These are phyloP conservation scores for Sorex araneus DNA, from an alignment of 2,113 vertebrate genomes.

Conservation along the genomic window DNA sequence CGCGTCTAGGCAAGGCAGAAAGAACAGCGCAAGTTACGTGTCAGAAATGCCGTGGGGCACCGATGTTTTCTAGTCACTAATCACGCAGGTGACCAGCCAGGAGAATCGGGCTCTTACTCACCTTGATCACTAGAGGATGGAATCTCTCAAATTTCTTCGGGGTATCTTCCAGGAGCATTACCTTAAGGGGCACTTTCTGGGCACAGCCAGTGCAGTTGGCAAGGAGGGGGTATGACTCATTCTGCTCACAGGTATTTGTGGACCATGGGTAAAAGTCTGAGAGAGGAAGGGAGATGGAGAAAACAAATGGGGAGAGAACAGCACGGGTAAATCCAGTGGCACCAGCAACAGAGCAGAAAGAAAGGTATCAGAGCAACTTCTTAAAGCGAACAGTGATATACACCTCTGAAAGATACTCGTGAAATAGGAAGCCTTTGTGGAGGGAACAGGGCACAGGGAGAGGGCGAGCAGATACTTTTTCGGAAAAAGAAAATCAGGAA, in stretches of 20 bases:
- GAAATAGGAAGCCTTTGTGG: background rate
- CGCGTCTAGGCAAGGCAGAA: conserved; percentile 84
- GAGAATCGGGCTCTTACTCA: conserved; percentile 68
- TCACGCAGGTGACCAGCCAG: background rate
- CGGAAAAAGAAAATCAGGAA: background rate
- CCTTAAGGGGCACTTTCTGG: conserved; percentile 83
- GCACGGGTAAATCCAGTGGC: background rate
- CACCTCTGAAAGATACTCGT: background rate
- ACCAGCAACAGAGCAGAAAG: background rate
- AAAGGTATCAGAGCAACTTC: background rate
- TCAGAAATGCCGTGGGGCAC: background rate
- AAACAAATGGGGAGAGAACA: conserved; percentile 9
- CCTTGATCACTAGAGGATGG: conserved; percentile 90
- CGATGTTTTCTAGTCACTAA: background rate
- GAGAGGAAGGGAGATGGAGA: conserved; percentile 51
- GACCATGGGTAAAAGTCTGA: conserved; percentile 89
- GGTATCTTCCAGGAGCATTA: conserved; percentile 79
- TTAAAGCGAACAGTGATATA: background rate
- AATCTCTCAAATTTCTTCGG: conserved; percentile 84
- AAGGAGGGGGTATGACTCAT: conserved; percentile 79
- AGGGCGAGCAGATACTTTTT: background rate
- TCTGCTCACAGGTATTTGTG: conserved; percentile 85
- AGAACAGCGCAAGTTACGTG: background rate
- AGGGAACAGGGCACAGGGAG: background rate
- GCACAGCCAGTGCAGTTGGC: conserved; percentile 88